phyloP scores from a whole-genome alignment of 2,113 vertebrate species.

The Bungarus multicinctus region DNA sequence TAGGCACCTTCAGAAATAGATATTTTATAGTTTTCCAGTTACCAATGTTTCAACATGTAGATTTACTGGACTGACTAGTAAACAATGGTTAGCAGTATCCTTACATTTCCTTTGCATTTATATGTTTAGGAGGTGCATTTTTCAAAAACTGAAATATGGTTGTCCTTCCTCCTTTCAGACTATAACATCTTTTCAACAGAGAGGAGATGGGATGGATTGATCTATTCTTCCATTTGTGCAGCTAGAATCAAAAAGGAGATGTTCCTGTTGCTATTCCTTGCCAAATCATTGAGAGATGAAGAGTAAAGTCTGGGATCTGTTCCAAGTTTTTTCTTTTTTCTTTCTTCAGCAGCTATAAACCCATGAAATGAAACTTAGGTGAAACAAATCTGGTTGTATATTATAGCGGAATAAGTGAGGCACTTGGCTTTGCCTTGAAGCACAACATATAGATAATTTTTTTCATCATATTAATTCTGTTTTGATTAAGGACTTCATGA shows the following conservation, averaged over 20 bases:
- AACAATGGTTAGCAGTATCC: not conserved
- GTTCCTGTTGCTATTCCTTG: slow-evolving; percentile 16
- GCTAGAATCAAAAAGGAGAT: slow-evolving; percentile 9
- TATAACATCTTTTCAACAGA: not conserved
- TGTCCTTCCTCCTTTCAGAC: not conserved
- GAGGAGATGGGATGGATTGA: not conserved
- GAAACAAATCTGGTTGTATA: not conserved
- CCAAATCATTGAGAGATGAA: slow-evolving; percentile 26
- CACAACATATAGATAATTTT: not conserved
- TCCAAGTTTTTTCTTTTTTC: slow-evolving; percentile 5
- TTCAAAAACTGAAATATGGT: not conserved
- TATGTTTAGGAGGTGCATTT: not conserved
- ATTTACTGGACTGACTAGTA: not conserved
- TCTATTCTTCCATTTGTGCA: slow-evolving; percentile 10
- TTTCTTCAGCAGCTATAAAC: not conserved
- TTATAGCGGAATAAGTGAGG: not conserved
- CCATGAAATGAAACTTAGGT: slow-evolving; percentile 6
- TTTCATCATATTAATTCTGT: not conserved
- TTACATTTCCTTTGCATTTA: not conserved
- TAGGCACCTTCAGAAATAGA: not conserved
- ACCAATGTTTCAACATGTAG: not conserved
- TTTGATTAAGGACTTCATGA: not conserved
- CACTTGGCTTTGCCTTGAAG: not conserved
- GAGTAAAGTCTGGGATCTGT: slow-evolving; percentile 6
- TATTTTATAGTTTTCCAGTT: not conserved